Evolutionary conservation across 2,113 vertebrate species (phyloP), one percentile per base, ranked within the genome.

Genomic region (Anarhynchus alexandrinus): DNA sequence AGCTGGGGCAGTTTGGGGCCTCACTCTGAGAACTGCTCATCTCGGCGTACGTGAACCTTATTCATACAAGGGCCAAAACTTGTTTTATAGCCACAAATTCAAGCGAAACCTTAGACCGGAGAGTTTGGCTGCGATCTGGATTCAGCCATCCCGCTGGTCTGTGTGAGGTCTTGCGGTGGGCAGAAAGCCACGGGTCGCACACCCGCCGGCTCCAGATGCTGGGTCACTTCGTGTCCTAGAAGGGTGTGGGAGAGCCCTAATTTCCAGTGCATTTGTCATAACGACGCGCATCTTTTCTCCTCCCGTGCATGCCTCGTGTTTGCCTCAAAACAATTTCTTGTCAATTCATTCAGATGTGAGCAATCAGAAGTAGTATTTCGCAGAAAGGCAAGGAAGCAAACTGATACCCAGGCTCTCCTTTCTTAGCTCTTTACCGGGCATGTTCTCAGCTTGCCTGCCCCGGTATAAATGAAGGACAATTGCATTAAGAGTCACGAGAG

Each of bases 231-330:
- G 1, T 58, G 21, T 42, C 57, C 29, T 43, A 1, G 17, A 64
- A 64, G 49, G 15, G 7, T 43, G 4, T 12, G 12, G 32, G 45
- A 80, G 26, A 88, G 17, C 23, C n/a, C 32, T 45, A 19, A 62
- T 55, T 82, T 13, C 38, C 38, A 10, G 30, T 59, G 18, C 1
- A 0, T 58, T 74, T 87, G 21, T 82, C 43, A 4, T 34, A 62
- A 49, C 0, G 2, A 36, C 23, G 12, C 1, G 1, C 0, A 0
- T 43, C 51, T 62, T 86, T 69, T 54, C 36, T 91, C 42, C 30
- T 23, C 9, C 32, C 15, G 3, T 36, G 20, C 34, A 21, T 29
- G 11, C 11, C 40, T 74, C 45, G 5, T 32, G 21, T 62, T 74
- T 86, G 17, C 57, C 71, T 82, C 80, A 67, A n/a, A 86, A 22